Evolutionary conservation across 2,113 vertebrate genomes (phyloP).

Genomic region (Hypanus sabinus): DNA sequence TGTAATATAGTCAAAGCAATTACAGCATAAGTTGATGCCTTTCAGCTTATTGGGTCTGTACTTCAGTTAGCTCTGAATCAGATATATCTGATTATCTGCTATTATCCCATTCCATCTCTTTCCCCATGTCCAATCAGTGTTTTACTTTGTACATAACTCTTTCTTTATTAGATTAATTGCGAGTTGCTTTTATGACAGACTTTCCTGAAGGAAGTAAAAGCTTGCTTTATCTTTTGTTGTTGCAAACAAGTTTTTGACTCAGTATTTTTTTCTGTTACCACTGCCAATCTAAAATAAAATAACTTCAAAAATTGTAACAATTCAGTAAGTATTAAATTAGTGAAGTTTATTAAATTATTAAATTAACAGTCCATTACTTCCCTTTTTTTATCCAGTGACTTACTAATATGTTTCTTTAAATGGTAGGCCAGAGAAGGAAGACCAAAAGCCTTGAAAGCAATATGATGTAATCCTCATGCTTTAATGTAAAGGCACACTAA

Average conservation of each 20-base stretch:
- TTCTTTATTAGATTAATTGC: no score
- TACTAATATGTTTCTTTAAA: not conserved
- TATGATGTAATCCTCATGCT: not conserved
- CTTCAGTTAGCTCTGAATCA: not conserved
- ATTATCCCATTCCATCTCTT: not conserved
- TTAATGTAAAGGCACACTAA: not conserved
- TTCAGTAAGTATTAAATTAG: not conserved
- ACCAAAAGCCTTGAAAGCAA: not conserved
- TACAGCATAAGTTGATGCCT: not conserved
- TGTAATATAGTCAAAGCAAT: not conserved
- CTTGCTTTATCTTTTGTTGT: no score
- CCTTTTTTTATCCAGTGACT: not conserved
- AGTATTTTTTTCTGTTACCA: not conserved
- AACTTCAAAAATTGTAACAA: not conserved
- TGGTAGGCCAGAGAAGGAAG: not conserved
- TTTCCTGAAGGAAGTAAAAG: not conserved
- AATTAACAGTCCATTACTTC: not conserved
- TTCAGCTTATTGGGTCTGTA: no score
- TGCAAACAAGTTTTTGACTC: not conserved
- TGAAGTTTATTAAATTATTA: not conserved
- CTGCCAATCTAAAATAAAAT: not conserved
- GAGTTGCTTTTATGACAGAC: not conserved
- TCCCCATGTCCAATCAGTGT: no score
- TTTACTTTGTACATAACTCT: not conserved
- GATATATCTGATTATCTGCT: not conserved